Evolutionary conservation across 2,888 invertebrate species (phyloP).

Genomic region (Drosophila kuntzei): DNA sequence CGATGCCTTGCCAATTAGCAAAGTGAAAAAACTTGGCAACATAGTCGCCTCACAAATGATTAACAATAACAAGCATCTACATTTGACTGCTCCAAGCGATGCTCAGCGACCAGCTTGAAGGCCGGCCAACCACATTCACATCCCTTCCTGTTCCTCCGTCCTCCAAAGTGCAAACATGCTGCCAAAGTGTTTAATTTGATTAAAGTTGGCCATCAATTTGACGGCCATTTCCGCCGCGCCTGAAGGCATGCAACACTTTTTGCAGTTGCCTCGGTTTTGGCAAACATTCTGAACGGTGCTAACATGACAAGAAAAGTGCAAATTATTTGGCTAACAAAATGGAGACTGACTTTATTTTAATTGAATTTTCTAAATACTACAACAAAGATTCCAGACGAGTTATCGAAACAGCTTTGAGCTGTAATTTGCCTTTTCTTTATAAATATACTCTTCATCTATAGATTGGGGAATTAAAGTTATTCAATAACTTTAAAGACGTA

Average conservation of each 20-base stretch:
- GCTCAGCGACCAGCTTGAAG: slow-evolving; percentile 5
- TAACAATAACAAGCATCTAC: slow-evolving; percentile 6
- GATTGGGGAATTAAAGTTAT: too few species aligned
- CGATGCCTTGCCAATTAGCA: slow-evolving; percentile 38
- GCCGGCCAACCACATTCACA: background rate
- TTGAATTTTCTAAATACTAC: background rate
- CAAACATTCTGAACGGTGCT: slow-evolving; percentile 24
- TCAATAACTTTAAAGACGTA: too few species aligned
- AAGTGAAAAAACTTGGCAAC: slow-evolving; percentile 60
- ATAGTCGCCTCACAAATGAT: slow-evolving; percentile 10
- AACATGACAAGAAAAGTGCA: background rate
- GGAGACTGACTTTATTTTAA: background rate
- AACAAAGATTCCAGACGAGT: too few species aligned
- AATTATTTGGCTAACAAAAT: background rate
- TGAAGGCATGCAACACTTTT: slow-evolving; percentile 51
- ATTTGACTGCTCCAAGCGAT: slow-evolving; percentile 7
- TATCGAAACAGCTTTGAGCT: too few species aligned
- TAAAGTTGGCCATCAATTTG: slow-evolving; percentile 59
- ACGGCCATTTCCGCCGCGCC: slow-evolving; percentile 41
- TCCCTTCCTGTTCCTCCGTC: background rate
- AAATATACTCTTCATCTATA: too few species aligned
- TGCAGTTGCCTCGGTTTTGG: slow-evolving; percentile 9
- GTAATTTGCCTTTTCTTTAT: too few species aligned
- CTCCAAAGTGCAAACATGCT: slow-evolving; percentile 26
- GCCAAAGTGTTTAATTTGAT: slow-evolving; percentile 66